These are phyloP conservation scores for Drosophila histrio DNA, from an alignment of 2,888 invertebrate genomes.

Conservation along the genomic window DNA sequence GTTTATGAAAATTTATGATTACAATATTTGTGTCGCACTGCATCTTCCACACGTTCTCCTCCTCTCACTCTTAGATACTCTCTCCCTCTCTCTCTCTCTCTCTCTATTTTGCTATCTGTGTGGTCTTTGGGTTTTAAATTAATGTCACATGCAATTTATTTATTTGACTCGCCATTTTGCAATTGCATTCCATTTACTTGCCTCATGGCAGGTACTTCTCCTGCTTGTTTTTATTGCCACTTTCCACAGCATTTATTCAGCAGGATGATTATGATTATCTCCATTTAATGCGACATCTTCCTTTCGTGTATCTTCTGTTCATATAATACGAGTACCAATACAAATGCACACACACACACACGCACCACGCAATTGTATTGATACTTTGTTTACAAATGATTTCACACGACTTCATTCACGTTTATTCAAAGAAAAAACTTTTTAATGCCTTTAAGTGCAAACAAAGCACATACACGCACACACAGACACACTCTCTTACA, in stretches of 20 bases:
- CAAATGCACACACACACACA: constrained; percentile 3
- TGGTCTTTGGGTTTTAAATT: constrained; percentile 57
- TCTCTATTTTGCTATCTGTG: neutral
- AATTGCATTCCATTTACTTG: constrained; percentile 50
- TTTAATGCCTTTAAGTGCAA: constrained; percentile 75
- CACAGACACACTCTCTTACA: constrained; percentile 15
- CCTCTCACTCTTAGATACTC: neutral
- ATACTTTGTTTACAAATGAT: constrained; percentile 78
- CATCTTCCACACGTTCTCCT: constrained; percentile 45
- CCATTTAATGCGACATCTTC: constrained; percentile 34
- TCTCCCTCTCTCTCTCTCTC: neutral
- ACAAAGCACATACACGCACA: constrained; percentile 33
- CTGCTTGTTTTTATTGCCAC: constrained; percentile 3
- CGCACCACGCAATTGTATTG: constrained; percentile 54
- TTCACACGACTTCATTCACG: constrained; percentile 78
- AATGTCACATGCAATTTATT: constrained; percentile 56
- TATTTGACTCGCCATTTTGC: constrained; percentile 44
- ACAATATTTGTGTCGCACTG: constrained; percentile 80
- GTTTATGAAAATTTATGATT: constrained; percentile 80
- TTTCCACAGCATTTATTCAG: constrained; percentile 1
- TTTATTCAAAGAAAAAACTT: constrained; percentile 70
- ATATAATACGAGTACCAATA: constrained; percentile 17
- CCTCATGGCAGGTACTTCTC: constrained; percentile 31
- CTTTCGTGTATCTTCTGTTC: constrained; percentile 6
- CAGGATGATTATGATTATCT: constrained; percentile 66